Conservation (phyloP, 2,113 vertebrate species). For the Macaca nemestrina region DNA sequence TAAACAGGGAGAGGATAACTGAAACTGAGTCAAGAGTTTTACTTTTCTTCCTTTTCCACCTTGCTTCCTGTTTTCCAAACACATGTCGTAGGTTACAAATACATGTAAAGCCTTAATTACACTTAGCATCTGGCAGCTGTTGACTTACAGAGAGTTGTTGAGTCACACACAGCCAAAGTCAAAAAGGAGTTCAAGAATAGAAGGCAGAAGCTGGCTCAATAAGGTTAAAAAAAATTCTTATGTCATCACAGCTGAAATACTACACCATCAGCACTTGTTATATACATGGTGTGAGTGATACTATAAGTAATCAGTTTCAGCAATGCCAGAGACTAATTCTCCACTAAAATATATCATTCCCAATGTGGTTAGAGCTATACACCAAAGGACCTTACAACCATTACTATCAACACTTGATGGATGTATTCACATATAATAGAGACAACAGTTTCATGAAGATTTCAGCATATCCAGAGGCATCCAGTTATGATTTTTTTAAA, state of each 20-base stretch:
- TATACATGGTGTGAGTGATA: background rate
- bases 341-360: background rate
- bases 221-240: background rate
- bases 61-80: constrained; percentile 78
- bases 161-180: constrained; percentile 72
- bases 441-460: background rate
- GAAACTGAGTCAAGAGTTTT: constrained; percentile 74
- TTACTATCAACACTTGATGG: background rate
- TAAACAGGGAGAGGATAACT: constrained; percentile 45
- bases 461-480: background rate
- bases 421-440: background rate
- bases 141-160: constrained; percentile 77
- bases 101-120: constrained; percentile 75
- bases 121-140: constrained; percentile 82
- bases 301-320: constrained; percentile 15
- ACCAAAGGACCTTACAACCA: background rate
- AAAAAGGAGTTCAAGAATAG: constrained; percentile 73
- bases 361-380: background rate
- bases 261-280: background rate
- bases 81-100: constrained; percentile 66
- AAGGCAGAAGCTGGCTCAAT: constrained; percentile 57
- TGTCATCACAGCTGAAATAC: constrained; percentile 34
- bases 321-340: constrained; percentile 12
- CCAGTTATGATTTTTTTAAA: background rate
- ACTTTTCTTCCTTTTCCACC: constrained; percentile 75